Base-by-base conservation (phyloP, 1,140 invertebrate species). In the Nebria ingens region DNA sequence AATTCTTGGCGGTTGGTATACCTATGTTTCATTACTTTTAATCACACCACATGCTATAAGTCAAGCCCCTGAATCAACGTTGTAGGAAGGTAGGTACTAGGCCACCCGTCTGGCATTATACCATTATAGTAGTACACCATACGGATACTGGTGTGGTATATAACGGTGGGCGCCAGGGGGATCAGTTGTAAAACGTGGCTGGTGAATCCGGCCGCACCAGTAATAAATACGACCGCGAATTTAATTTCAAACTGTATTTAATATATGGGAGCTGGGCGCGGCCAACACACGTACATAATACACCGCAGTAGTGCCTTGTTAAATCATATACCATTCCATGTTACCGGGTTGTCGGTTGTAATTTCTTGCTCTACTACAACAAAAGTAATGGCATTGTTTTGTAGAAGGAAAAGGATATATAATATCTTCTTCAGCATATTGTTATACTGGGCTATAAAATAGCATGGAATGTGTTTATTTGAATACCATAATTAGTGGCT, bases 11-110 rank as follows among this genome's bases (percentile, higher is more conserved):
- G 40, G 3, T 11, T 6, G 9, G 40, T 45, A 45, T 45, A n/a
- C n/a, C n/a, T n/a, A 45, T 45, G 40, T 45, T 45, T 45, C 40
- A 45, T 45, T 45, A 45, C 40, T 45, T 45, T 45, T 45, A 45
- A 45, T 45, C 17, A 45, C 40, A 6, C 6, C 6, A 17, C 40
- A 45, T 4, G 17, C 40, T 17, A 45, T 45, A 45, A 45, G 40
- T 45, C 15, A 45, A 9, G 40, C 40, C 40, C 40, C 15, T 17
- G 9, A 29, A 6, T 29, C 25, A 4, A 13, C 13, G 25, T 13
- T 29, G 25, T 29, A 13, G 25, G 13, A 29, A 29, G 25, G 25
- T 29, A 29, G 13, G n/a, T n/a, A n/a, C n/a, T n/a, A n/a, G n/a
- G n/a, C n/a, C n/a, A 17, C 4, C 40, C 40, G 40, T 6, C 3